Base-by-base conservation (phyloP, 1,140 invertebrate genomes). In the Steinernema feltiae region DNA sequence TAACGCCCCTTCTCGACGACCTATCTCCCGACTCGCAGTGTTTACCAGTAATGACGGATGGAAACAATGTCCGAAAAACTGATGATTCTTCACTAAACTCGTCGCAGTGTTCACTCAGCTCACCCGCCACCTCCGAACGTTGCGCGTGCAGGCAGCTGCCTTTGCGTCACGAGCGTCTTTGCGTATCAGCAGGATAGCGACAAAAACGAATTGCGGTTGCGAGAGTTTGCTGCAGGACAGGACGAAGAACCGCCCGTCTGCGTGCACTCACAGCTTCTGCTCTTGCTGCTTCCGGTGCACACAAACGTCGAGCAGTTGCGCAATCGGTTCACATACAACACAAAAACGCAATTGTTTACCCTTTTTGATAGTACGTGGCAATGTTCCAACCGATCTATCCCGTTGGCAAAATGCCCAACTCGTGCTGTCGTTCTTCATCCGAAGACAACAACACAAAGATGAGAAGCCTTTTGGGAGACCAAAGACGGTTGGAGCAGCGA, bases 401-500 rank as follows among this genome's bases (percentile, higher is more conserved):
- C 24, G 2, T 63, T 63, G 53, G 53, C 53, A 63, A 63, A 27
- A 63, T 27, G 53, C 53, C 53, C 53, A 63, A 63, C 53, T 63
- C 53, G 15, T 63, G 53, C 15, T 21, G 24, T 63, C 53, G 7
- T n/a, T 7, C 41, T 27, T 63, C 2, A 21, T 63, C 24, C 12
- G 53, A 12, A 27, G 15, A 63, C 53, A 63, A 63, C 53, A 63
- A 63, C 53, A 63, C 7, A 3, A 63, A 3, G 53, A 27, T 27
- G 53, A 63, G 7, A 27, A 63, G 35, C 53, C 12, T 63, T 63
- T 27, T 21, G 3, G 53, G 15, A 15, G 53, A 3, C 53, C 24
- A 63, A 63, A 63, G 35, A 41, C 35, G 35, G 18, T 18, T 41
- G 35, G 18, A 18, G 35, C 35, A 41, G 7, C 7, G 35, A 41